A percentile compares a stretch with the other conserved stretches of the same genome.
phyloP scores from a whole-genome alignment of 2,797 vertebrate species.

The Sebastiscus albofasciatus region DNA sequence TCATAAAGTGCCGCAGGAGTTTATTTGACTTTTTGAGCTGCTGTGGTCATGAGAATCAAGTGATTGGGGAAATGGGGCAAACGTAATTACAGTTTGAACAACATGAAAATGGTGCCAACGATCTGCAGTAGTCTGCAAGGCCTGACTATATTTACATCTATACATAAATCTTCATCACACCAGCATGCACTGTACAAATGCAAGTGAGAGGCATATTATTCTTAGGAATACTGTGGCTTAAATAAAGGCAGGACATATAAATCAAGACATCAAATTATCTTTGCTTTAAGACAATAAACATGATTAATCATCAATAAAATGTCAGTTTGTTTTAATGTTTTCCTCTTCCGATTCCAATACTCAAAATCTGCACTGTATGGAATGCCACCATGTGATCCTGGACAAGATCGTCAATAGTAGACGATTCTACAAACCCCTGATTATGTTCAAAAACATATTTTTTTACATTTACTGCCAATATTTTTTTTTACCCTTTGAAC shows the following conservation, averaged over 20 bases:
- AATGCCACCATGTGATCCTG: neutral
- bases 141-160: neutral
- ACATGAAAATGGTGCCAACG: neutral
- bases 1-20: conserved; percentile 12
- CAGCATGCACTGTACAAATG: neutral
- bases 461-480: neutral
- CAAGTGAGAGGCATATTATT: neutral
- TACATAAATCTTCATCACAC: neutral
- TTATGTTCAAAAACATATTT: neutral
- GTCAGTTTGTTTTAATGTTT: neutral
- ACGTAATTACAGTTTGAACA: neutral
- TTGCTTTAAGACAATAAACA: neutral
- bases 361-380: neutral
- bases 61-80: conserved; percentile 12
- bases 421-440: neutral
- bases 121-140: neutral
- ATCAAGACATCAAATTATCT: neutral
- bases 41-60: conserved; percentile 22
- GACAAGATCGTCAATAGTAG: neutral
- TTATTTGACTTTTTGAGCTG: conserved; percentile 33
- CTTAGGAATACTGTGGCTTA: neutral
- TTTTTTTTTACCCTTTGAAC: neutral
- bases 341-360: neutral
- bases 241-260: neutral
- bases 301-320: neutral